These are phyloP conservation scores for Mythimna impura DNA, from an alignment of 2,888 invertebrate genomes.

Conservation along the genomic window DNA sequence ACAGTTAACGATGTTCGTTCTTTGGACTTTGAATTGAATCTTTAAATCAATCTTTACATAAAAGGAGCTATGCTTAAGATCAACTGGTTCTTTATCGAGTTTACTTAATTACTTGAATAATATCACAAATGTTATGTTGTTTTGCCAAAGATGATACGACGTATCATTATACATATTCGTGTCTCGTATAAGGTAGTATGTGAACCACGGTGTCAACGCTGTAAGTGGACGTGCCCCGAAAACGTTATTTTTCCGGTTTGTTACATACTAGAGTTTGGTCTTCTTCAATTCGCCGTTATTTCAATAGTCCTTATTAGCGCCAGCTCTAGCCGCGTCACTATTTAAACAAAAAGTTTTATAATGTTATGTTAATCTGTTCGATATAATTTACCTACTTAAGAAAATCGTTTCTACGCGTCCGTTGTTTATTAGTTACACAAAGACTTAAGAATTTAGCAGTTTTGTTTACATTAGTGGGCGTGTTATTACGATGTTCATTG, in stretches of 20 bases:
- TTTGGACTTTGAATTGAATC: slow-evolving; percentile 39
- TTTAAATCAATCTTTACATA: slow-evolving; percentile 6
- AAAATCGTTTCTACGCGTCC: slow-evolving; percentile 11
- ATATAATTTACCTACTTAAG: slow-evolving; percentile 26
- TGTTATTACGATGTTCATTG: slow-evolving; percentile 42
- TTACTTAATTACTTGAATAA: slow-evolving; percentile 16
- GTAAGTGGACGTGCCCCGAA: slow-evolving; percentile 81
- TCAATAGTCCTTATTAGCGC: slow-evolving; percentile 69
- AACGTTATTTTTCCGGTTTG: slow-evolving; percentile 88
- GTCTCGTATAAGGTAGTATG: slow-evolving; percentile 79
- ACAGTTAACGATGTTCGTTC: slow-evolving; percentile 17
- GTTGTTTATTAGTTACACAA: slow-evolving; percentile 44
- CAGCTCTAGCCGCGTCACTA: slow-evolving; percentile 42
- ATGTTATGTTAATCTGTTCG: slow-evolving; percentile 28
- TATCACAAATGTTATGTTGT: slow-evolving; percentile 35
- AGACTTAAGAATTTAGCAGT: slow-evolving; percentile 38
- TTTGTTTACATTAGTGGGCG: slow-evolving; percentile 48
- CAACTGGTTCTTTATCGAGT: slow-evolving; percentile 21
- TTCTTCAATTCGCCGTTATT: slow-evolving; percentile 79
- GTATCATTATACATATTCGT: slow-evolving; percentile 68
- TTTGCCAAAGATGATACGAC: slow-evolving; percentile 43
- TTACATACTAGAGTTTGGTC: slow-evolving; percentile 78
- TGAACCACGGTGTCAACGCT: slow-evolving; percentile 70
- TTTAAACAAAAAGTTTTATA: slow-evolving; percentile 21
- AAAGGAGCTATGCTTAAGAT: slow-evolving; percentile 26